Evolutionary conservation across 1,140 invertebrate genomes (phyloP), one percentile per base, ranked within the genome.

Genomic region (Brachionus rotundiformis): DNA sequence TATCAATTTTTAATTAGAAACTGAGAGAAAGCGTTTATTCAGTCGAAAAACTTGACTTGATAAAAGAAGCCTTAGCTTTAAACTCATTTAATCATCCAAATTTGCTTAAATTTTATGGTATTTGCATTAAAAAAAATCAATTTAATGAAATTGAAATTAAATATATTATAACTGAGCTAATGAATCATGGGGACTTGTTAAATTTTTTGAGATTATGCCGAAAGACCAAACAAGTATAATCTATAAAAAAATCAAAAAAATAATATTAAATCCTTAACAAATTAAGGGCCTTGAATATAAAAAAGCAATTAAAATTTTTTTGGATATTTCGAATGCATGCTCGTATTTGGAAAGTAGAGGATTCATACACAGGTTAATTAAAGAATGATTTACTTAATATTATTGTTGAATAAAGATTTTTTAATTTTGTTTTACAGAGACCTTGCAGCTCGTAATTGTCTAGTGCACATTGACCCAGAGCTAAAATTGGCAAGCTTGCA

Each of bases 351-450:
- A 81, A 65, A 44, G 44, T 8, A 33, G 29, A 16, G 25, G 27
- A 39, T 65, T 39, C 8, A 54, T 81, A 1, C 79, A 81, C 31
- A 81, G 76, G 76, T 80, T n/a, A n/a, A n/a, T n/a, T n/a, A n/a
- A n/a, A n/a, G 29, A 77, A 47, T 19, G 2, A 13, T 27, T 59
- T n/a, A 16, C 25, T 25, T 7, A 63, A 27, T n/a, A 41, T 16
- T 0, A 59, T 16, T 19, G 6, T 0, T 0, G 19, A 80, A 33
- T 27, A 23, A 39, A 33, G 16, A 7, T 54, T 47, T 0, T 54
- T 54, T n/a, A n/a, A n/a, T n/a, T 68, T 36, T 19, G 7, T 68
- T 68, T 36, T n/a, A n/a, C n/a, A 68, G 81, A 73, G 81, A 82
- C 39, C 29, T 82, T 5, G 81, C 81, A n/a, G 65, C 81, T 1